phyloP scores from a whole-genome alignment of 2,797 vertebrate species.

The Poeciliopsis turneri region DNA sequence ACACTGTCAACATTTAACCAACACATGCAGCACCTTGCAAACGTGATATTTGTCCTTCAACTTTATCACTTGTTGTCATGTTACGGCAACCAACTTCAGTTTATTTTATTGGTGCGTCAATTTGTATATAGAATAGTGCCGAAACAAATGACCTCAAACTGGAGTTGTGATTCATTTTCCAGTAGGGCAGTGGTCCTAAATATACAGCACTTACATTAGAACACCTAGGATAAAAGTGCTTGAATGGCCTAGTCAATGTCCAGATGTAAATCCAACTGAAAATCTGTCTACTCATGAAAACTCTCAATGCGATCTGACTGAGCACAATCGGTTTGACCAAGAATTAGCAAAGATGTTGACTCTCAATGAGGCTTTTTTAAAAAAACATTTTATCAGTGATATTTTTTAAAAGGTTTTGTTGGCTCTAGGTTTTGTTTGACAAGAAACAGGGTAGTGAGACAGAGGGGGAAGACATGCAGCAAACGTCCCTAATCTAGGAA shows the following conservation, averaged over 20 bases:
- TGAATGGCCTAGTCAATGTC: not conserved
- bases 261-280: not conserved
- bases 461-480: too few species aligned
- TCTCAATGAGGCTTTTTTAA: not conserved
- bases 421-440: too few species aligned
- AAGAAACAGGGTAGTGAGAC: too few species aligned
- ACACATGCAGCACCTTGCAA: not conserved
- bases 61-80: not conserved
- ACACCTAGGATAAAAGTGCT: not conserved
- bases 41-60: not conserved
- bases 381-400: too few species aligned
- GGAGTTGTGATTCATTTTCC: not conserved
- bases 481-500: too few species aligned
- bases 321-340: not conserved
- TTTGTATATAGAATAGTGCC: not conserved
- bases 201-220: not conserved
- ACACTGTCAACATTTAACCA: slow-evolving; percentile 2
- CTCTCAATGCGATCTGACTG: not conserved
- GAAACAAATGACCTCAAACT: not conserved
- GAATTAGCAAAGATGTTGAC: not conserved
- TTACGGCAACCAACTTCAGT: not conserved
- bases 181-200: not conserved
- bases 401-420: too few species aligned
- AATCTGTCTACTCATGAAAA: not conserved
- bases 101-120: not conserved